A percentile compares a stretch with the other conserved stretches of the same genome.
phyloP scores from a whole-genome alignment of 2,888 invertebrate species.

The Odontocolon sp. region DNA sequence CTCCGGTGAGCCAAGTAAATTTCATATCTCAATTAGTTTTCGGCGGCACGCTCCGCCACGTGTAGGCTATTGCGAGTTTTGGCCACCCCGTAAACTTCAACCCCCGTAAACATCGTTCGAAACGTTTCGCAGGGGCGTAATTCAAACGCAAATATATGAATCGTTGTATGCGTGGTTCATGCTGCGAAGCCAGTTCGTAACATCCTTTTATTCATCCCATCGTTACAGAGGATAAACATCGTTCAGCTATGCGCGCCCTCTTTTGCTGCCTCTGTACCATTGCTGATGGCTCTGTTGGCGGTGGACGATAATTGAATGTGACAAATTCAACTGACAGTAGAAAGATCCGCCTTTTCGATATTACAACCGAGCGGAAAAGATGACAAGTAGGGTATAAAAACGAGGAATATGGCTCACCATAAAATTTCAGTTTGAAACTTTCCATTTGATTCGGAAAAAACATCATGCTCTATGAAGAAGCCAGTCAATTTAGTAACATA shows the following conservation, averaged over 20 bases:
- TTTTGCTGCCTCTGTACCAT: slow-evolving; percentile 7
- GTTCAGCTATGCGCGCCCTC: slow-evolving; percentile 33
- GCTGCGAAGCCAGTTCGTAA: slow-evolving; percentile 29
- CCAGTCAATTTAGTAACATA: too few relatives aligned
- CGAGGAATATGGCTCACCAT: too few relatives aligned
- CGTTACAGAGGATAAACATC: slow-evolving; percentile 64
- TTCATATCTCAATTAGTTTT: slow-evolving; percentile 81
- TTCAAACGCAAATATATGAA: slow-evolving; percentile 76
- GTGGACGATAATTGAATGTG: slow-evolving; percentile 56
- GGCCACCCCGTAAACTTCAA: slow-evolving; percentile 30
- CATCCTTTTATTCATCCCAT: slow-evolving; percentile 54
- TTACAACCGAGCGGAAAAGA: background rate
- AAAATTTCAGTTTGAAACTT: too few relatives aligned
- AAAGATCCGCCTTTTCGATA: background rate
- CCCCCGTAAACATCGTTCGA: slow-evolving; percentile 43
- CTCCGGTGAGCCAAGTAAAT: slow-evolving; percentile 75
- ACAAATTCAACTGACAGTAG: slow-evolving; percentile 57
- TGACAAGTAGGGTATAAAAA: background rate
- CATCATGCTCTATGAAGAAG: too few relatives aligned
- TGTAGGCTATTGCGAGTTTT: slow-evolving; percentile 67
- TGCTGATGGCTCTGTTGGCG: background rate
- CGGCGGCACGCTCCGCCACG: slow-evolving; percentile 78
- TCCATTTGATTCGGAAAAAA: too few relatives aligned
- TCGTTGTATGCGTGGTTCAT: slow-evolving; percentile 55
- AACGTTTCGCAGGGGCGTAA: slow-evolving; percentile 66